phyloP scores from a whole-genome alignment of 2,113 vertebrate species.

The Plotosus lineatus region DNA sequence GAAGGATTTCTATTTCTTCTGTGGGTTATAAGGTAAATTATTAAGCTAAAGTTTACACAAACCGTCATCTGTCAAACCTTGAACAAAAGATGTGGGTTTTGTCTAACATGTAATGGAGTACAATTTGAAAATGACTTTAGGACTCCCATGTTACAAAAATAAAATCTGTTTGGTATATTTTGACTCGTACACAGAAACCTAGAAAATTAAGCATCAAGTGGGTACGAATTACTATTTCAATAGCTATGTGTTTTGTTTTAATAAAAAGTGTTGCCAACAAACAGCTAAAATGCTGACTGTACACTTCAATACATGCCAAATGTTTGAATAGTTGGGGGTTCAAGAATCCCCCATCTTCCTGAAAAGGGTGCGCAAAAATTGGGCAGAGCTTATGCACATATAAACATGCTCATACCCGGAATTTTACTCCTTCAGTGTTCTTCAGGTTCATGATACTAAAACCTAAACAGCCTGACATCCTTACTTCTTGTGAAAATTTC shows the following conservation, averaged over 20 bases:
- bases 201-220: neutral
- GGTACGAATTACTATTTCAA: neutral
- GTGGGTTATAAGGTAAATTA: neutral
- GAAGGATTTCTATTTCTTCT: neutral
- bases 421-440: neutral
- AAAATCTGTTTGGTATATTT: too few relatives aligned
- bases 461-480: neutral
- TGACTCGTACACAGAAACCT: neutral
- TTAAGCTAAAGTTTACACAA: neutral
- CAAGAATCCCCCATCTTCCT: too few relatives aligned
- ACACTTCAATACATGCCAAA: neutral
- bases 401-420: neutral
- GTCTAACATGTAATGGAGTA: too few relatives aligned
- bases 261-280: neutral
- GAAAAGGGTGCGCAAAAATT: too few relatives aligned
- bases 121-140: too few relatives aligned
- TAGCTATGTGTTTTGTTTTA: neutral
- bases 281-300: neutral
- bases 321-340: neutral
- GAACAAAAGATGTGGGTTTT: too few relatives aligned
- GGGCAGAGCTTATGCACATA: too few relatives aligned
- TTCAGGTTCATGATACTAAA: neutral
- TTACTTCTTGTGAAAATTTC: neutral
- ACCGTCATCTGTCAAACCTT: neutral
- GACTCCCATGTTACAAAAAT: too few relatives aligned